Base-by-base conservation (phyloP, 2,113 vertebrate genomes). In the Galemys pyrenaicus region DNA sequence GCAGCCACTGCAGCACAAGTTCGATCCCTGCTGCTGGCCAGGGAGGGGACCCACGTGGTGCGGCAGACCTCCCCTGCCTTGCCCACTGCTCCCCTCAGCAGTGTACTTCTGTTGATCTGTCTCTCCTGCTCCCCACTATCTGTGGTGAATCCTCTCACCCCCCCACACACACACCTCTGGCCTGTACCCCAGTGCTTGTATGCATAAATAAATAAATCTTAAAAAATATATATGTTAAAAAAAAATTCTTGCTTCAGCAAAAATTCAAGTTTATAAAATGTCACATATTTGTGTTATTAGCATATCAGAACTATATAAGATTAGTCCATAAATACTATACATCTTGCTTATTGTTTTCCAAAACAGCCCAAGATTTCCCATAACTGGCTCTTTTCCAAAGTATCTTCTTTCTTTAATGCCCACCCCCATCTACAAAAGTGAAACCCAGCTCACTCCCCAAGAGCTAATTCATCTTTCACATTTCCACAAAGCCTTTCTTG, bases 281-380 rank as follows among this genome's bases (percentile, higher is more conserved):
- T 81, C 62, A 12, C 20, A 32, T 84, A 35, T 73, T 70, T 54
- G 32, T 54, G 17, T 39, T 32, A 81, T 26, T 54, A 82, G 78
- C 60, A 88, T 46, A 91, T 85, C 62, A 87, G 75, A 62, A 81
- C 46, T 70, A n/a, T 37, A 39, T 41, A 49, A 9, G 32, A 82
- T 75, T 71, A 77, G 32, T 75, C n/a, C 49, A 39, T 75, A 88
- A 84, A 39, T 67, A 28, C n/a, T 32, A 62, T 22, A 73, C 68
- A 88, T 81, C 28, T 49, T 93, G 75, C 26, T 35, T 96, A 71
- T 35, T 56, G 62, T 60, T 67, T 46, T 67, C 92, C 92, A 35
- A 46, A 78, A 81, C 24, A 26, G 62, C 28, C 71, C 56, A 89
- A 30, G 32, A 6, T 89, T 78, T 86, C 78, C 60, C 35, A 41